Conservation (phyloP, 2,113 vertebrate genomes). For the Rallus limicola region DNA sequence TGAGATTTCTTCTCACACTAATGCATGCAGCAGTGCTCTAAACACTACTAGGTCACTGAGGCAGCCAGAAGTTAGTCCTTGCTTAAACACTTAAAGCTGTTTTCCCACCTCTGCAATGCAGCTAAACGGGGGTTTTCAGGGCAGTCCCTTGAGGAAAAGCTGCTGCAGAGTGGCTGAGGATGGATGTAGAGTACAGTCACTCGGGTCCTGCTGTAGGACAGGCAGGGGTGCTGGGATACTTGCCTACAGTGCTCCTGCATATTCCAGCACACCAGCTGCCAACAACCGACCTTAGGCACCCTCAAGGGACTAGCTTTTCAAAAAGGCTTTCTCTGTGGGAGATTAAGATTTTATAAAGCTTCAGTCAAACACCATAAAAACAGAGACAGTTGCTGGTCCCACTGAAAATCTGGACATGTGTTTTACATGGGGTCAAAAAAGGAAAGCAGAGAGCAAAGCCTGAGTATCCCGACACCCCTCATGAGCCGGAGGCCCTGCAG, state of each 20-base stretch:
- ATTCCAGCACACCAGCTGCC: background rate
- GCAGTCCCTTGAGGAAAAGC: background rate
- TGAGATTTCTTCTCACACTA: background rate
- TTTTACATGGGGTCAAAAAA: background rate
- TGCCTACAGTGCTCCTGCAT: background rate
- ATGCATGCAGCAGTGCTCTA: background rate
- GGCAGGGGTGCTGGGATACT: background rate
- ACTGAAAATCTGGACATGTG: background rate
- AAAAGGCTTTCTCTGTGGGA: background rate
- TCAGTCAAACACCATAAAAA: background rate
- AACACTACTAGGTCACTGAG: background rate
- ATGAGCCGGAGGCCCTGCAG: background rate
- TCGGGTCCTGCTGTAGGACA: fast-evolving
- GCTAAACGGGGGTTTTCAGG: background rate
- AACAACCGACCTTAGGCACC: background rate
- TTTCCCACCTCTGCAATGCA: background rate
- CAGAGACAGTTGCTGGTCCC: background rate
- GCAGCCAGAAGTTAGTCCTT: background rate
- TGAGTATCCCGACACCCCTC: fast-evolving
- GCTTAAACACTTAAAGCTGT: background rate
- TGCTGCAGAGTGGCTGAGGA: background rate
- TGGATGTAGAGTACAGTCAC: fast-evolving
- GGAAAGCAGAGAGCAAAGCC: background rate
- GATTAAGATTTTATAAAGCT: background rate
- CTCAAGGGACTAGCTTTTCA: fast-evolving